Evolutionary conservation across 1,140 invertebrate genomes (phyloP).

Genomic region (Aphelinus certus): DNA sequence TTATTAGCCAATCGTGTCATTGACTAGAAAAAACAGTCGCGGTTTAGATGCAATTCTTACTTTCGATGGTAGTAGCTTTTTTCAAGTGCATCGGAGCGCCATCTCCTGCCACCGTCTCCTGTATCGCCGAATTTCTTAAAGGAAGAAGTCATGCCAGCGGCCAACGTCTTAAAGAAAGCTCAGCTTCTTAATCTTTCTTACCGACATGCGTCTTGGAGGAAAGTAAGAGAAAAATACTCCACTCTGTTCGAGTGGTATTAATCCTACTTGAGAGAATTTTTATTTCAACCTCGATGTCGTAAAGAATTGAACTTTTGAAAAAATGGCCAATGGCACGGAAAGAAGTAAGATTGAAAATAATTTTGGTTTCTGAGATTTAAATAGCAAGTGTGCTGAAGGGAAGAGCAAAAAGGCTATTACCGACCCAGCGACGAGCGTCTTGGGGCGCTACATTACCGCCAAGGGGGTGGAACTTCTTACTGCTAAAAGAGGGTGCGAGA

Average conservation of each 20-base stretch:
- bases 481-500: constrained; percentile 54
- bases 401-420: constrained; percentile 45
- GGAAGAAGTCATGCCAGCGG: constrained; percentile 51
- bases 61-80: background rate
- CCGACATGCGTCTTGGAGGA: constrained; percentile 48
- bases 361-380: too few species aligned
- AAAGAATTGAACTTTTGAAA: too few species aligned
- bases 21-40: too few species aligned
- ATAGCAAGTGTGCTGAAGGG: background rate
- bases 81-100: constrained; percentile 46
- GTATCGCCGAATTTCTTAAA: constrained; percentile 51
- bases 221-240: constrained; percentile 7
- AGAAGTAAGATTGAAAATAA: too few species aligned
- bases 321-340: too few species aligned
- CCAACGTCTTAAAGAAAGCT: constrained; percentile 62
- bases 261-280: too few species aligned
- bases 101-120: too few species aligned
- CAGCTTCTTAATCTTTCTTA: constrained; percentile 63
- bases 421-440: constrained; percentile 49
- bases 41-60: background rate
- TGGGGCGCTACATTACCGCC: constrained; percentile 60
- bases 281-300: too few species aligned
- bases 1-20: too few species aligned
- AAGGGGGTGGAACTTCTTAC: constrained; percentile 60
- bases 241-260: too few species aligned